Evolutionary conservation across 2,888 invertebrate genomes (phyloP).

Genomic region (Panorpa germanica): DNA sequence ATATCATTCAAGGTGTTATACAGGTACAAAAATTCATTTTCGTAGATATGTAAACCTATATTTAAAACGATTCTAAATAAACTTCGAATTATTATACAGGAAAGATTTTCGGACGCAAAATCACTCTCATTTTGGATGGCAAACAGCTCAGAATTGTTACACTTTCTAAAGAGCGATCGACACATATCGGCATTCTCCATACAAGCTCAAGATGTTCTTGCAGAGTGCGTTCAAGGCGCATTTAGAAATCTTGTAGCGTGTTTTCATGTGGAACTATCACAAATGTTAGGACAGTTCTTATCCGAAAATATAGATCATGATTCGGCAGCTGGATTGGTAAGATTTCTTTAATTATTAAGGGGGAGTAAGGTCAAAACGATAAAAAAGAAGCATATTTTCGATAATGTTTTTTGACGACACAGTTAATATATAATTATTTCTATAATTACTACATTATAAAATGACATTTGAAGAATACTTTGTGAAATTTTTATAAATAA

Average conservation of each 20-base stretch:
- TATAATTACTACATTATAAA: no score
- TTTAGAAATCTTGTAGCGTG: constrained; percentile 63
- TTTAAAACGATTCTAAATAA: constrained; percentile 11
- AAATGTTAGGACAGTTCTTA: constrained; percentile 61
- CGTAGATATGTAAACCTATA: constrained; percentile 1
- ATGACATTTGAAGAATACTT: no score
- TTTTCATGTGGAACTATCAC: constrained; percentile 64
- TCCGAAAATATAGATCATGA: constrained; percentile 46
- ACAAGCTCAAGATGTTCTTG: constrained; percentile 83
- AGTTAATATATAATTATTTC: no score
- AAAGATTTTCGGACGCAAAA: constrained; percentile 68
- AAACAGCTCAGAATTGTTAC: constrained; percentile 88
- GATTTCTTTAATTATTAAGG: constrained; percentile 10
- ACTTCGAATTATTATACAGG: constrained; percentile 26
- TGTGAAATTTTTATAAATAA: no score
- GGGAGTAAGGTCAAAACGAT: no score
- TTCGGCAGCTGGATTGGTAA: constrained; percentile 40
- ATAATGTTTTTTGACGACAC: no score
- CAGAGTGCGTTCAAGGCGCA: constrained; percentile 84
- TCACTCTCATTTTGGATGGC: constrained; percentile 93
- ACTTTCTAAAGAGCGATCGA: constrained; percentile 89
- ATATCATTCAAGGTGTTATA: constrained; percentile 66
- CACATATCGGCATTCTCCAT: constrained; percentile 84
- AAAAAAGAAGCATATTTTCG: no score
- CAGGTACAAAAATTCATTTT: constrained; percentile 32